These are phyloP conservation scores for Varanus komodoensis DNA, from an alignment of 2,113 vertebrate genomes.

Conservation along the genomic window DNA sequence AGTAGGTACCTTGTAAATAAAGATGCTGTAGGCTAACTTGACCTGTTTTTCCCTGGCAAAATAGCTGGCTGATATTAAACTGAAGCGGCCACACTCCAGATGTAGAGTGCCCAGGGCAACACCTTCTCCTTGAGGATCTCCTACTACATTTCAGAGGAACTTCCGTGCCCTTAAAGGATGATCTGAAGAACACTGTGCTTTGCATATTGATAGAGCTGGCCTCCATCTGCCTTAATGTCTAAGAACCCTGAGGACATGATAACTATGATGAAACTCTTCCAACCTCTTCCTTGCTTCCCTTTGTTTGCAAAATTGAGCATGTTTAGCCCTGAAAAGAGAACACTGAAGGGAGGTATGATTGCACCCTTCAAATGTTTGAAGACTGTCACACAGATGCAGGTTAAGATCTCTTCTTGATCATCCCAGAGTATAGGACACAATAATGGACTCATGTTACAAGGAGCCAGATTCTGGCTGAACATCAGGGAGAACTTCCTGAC, in stretches of 20 bases:
- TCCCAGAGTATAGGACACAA: too few species aligned
- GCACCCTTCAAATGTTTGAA: too few species aligned
- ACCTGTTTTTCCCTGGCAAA: background rate
- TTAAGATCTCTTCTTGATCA: too few species aligned
- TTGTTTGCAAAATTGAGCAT: too few species aligned
- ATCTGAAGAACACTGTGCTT: background rate
- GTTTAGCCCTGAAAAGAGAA: too few species aligned
- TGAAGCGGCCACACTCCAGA: background rate
- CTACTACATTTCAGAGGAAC: background rate
- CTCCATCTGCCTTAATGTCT: background rate
- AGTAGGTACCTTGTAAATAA: background rate
- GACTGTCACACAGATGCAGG: too few species aligned
- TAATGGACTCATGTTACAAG: too few species aligned
- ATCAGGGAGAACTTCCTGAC: too few species aligned
- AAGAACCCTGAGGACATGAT: background rate
- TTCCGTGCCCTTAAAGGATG: background rate
- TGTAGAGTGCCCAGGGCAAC: background rate
- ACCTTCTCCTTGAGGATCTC: background rate
- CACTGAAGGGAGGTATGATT: too few species aligned
- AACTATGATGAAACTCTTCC: too few species aligned
- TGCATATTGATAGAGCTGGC: background rate
- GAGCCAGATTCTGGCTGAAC: too few species aligned
- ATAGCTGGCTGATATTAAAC: background rate
- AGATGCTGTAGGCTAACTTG: background rate
- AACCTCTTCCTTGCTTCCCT: too few species aligned